Percentiles rank a stretch among this genome's conserved stretches.
Evolutionary conservation across 2,797 vertebrate species (phyloP).

Genomic region (Liasis olivaceus): DNA sequence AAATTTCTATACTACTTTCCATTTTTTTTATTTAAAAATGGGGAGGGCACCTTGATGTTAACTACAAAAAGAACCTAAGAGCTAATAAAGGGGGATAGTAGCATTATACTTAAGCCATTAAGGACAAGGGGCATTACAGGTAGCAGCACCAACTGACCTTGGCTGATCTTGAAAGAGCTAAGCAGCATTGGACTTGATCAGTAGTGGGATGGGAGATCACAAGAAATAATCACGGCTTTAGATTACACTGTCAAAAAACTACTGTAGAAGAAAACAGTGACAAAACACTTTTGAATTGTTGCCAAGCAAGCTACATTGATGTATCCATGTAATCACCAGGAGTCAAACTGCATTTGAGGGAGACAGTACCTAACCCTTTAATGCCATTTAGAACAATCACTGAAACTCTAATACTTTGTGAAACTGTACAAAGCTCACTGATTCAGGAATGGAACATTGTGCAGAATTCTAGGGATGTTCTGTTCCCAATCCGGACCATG

Average conservation of each 20-base stretch:
- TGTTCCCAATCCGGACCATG: background rate
- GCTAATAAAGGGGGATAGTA: background rate
- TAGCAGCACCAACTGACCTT: background rate
- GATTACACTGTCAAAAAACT: background rate
- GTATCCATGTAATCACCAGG: background rate
- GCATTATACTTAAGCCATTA: constrained; percentile 5
- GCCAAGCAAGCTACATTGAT: background rate
- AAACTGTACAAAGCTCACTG: background rate
- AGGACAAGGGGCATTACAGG: background rate
- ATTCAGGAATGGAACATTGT: background rate
- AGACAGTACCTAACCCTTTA: background rate
- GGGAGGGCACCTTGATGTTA: background rate
- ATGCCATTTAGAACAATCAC: constrained; percentile 13
- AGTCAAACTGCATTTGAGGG: background rate
- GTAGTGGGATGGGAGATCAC: background rate
- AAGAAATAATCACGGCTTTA: background rate
- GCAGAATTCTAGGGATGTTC: background rate
- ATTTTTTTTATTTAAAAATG: background rate
- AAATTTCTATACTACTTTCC: background rate
- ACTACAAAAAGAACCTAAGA: constrained; percentile 10
- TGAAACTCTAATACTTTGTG: constrained; percentile 31
- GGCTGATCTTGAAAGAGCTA: background rate
- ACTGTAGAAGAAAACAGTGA: background rate
- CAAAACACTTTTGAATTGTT: background rate
- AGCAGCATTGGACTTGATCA: background rate